Base-by-base conservation (phyloP, 2,113 vertebrate species). In the Lepus americanus region DNA sequence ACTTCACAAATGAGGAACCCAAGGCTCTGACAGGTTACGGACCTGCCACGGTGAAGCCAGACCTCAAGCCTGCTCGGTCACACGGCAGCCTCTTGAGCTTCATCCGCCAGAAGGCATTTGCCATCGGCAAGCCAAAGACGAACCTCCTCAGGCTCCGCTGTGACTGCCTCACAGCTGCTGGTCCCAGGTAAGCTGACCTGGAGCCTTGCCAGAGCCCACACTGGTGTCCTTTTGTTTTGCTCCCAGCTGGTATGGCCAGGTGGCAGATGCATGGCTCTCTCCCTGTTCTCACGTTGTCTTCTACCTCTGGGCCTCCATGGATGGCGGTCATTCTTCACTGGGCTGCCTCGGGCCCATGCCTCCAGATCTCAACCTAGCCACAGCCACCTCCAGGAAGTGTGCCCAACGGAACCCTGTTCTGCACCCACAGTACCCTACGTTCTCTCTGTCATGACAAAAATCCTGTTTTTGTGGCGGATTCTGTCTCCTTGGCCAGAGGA, bases 1-100 rank as follows among this genome's bases (percentile, higher is more conserved):
- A 66, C 66, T 76, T 78, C n/a, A 90, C 33, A 92, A 72, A 83
- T 10, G 55, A 93, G 76, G 82, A 92, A 74, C 80, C 19, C 64
- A 91, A 91, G 74, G 25, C 61, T 95, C 81, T 25, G 7, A 76
- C 74, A 73, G 78, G 31, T n/a, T 55, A 39, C 53, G 61, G 5
- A 14, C 51, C 29, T 85, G 61, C 44, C 66, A 36, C 7, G 20
- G 39, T 66, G 36, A 49, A 85, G n/a, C 69, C 11, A 74, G 70
- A 80, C 76, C 16, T 69, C 36, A 85, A 63, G 55, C 25, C 72
- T 36, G 51, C 9, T 51, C 29, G 25, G 31, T 69, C 44, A 44
- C 44, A 6, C 7, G 44, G 44, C 44, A 44, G 44, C 44, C 44
- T 44, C 44, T 44, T 44, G 6, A 44, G 44, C 36, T 85, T 55